Conservation (phyloP, 2,888 invertebrate genomes). For the Dione juno region DNA sequence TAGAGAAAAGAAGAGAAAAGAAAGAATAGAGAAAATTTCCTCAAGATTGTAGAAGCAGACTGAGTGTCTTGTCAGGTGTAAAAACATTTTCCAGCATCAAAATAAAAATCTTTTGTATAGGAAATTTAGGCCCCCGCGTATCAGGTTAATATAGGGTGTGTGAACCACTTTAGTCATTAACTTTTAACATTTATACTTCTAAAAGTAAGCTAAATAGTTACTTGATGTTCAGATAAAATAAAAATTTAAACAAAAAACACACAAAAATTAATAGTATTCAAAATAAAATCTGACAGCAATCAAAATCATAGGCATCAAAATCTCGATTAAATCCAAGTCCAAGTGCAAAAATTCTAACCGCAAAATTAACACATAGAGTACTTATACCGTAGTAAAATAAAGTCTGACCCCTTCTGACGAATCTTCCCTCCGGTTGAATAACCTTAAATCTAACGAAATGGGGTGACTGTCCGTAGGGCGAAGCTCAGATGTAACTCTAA, state of each 20-base stretch:
- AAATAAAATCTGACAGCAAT: neutral
- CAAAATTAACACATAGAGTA: slow-evolving; percentile 20
- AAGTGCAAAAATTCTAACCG: slow-evolving; percentile 23
- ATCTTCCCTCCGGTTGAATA: slow-evolving; percentile 40
- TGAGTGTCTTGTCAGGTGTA: too few species aligned
- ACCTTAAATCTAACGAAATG: slow-evolving; percentile 38
- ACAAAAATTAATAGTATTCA: neutral
- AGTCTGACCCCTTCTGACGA: slow-evolving; percentile 30
- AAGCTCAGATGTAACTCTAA: slow-evolving; percentile 19
- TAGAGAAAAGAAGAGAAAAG: too few species aligned
- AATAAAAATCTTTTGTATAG: too few species aligned
- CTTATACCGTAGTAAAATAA: neutral
- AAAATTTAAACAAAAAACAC: neutral
- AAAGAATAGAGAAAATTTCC: too few species aligned
- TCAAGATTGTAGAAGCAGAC: too few species aligned
- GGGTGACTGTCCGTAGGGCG: slow-evolving; percentile 41
- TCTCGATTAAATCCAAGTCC: neutral
- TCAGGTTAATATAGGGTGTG: too few species aligned
- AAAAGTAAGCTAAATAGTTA: too few species aligned
- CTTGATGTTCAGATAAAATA: too few species aligned
- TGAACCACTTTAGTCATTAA: too few species aligned
- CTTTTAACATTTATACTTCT: too few species aligned
- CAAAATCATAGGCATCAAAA: neutral
- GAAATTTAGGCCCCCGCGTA: too few species aligned
- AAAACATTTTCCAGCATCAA: too few species aligned